phyloP scores from a whole-genome alignment of 2,888 invertebrate genomes.

The Onchidella celtica region DNA sequence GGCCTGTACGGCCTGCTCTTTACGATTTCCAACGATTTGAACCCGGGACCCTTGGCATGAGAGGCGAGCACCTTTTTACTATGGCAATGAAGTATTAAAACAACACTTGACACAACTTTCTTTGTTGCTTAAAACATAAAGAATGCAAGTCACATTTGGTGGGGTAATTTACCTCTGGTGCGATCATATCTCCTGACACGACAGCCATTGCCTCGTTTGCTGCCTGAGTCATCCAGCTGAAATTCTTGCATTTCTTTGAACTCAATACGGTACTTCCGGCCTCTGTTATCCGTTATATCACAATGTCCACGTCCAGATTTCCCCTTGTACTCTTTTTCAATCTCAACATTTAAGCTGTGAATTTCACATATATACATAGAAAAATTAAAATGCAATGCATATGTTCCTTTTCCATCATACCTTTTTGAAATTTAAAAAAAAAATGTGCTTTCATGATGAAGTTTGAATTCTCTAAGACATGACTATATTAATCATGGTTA shows the following conservation, averaged over 20 bases:
- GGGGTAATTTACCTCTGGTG: slow-evolving; percentile 41
- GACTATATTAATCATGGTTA: too few relatives aligned
- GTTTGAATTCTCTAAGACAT: background rate
- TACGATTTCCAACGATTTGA: too few relatives aligned
- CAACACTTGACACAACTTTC: too few relatives aligned
- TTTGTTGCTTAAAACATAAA: too few relatives aligned
- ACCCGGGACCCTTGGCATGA: too few relatives aligned
- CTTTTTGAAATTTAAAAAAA: too few relatives aligned
- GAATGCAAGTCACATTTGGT: too few relatives aligned
- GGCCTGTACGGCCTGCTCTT: too few relatives aligned
- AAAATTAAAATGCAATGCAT: too few relatives aligned
- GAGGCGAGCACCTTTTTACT: too few relatives aligned
- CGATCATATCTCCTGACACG: slow-evolving; percentile 32
- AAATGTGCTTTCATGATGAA: background rate
- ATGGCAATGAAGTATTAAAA: too few relatives aligned
- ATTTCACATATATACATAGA: background rate
- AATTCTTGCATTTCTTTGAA: slow-evolving; percentile 45
- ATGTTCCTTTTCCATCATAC: too few relatives aligned
- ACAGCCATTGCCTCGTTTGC: background rate
- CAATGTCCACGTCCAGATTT: slow-evolving; percentile 1
- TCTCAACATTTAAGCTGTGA: slow-evolving; percentile 22
- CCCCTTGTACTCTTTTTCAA: slow-evolving; percentile 37
- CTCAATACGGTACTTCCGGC: slow-evolving; percentile 35
- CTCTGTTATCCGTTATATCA: slow-evolving; percentile 25
- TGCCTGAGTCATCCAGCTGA: background rate